Base-by-base conservation (phyloP, 2,113 vertebrate species). In the Lanius collurio region DNA sequence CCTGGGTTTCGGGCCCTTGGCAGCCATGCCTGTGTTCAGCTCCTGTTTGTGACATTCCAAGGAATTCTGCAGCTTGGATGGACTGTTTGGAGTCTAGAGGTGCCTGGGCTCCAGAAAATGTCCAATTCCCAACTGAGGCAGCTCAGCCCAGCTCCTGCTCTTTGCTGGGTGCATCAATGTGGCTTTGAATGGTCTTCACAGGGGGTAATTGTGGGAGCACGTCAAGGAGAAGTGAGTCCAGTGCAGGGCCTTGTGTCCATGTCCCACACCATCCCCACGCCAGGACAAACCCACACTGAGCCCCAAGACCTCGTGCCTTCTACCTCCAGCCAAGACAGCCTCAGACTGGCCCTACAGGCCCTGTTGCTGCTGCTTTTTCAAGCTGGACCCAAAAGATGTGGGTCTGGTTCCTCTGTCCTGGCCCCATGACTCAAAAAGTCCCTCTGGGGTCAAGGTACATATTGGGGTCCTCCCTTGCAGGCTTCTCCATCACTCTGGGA, bases 11-110 rank as follows among this genome's bases (percentile, higher is more conserved):
- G 20, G 37, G n/a, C 27, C 23, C 10, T 64, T 47, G 67, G 30
- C 12, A 33, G 73, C 55, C 44, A 30, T 52, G 11, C 24, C 30
- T 23, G 2, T 14, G 3, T 31, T n/a, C 56, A 71, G 27, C 39
- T 71, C 39, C 17, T 26, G 0, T 55, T 64, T 63, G 44, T 11
- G 41, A 4, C 35, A 53, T 0, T n/a, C 1, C 1, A 6, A 26
- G 60, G 56, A 42, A 59, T 55, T 49, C 52, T 55, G 52, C 47
- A 21, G 47, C 56, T 70, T 56, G 21, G 4, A 3, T 18, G 52
- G 20, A 13, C 4, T 62, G 2, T 20, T 63, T 57, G 47, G 35
- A 23, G 10, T 10, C 31, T 18, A 10, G 46, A 62, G 23, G 50
- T 44, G 30, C 26, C 23, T 11, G 42, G 5, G 19, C 19, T 23